Percentiles rank a stretch among this genome's conserved stretches.
These are phyloP conservation scores for Ophioninae sp. DNA, from an alignment of 2,888 invertebrate genomes.

Conservation along the genomic window DNA sequence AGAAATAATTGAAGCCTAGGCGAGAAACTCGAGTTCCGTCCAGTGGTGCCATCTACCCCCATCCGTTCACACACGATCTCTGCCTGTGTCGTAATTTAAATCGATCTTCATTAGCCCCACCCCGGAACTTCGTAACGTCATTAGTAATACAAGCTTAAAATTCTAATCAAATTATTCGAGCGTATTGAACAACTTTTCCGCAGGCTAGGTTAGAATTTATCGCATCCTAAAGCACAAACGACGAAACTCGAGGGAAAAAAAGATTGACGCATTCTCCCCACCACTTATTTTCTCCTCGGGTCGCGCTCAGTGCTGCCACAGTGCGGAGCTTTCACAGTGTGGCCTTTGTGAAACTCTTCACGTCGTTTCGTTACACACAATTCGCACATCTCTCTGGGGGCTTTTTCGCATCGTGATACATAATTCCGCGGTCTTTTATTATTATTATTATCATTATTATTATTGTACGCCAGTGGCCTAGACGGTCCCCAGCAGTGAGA, in stretches of 20 bases:
- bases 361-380: constrained; percentile 20
- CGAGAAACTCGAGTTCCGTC: not conserved
- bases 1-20: not conserved
- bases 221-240: not conserved
- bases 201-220: constrained; percentile 14
- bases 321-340: constrained; percentile 28
- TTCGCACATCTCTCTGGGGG: constrained; percentile 33
- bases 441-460: constrained; percentile 3
- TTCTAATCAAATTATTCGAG: constrained; percentile 47
- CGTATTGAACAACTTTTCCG: constrained; percentile 30
- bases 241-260: constrained; percentile 6
- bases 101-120: constrained; percentile 16
- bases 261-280: constrained; percentile 17
- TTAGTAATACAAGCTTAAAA: constrained; percentile 57
- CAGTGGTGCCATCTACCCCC: constrained; percentile 6
- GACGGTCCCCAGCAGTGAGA: constrained; percentile 42
- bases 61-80: not conserved
- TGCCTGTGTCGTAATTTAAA: not conserved
- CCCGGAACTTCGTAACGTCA: constrained; percentile 35
- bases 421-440: constrained; percentile 47
- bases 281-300: not conserved
- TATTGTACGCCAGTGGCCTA: constrained; percentile 51
- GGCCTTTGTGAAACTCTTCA: not conserved
- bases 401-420: constrained; percentile 38
- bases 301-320: constrained; percentile 45